Conservation (phyloP, 2,888 invertebrate genomes). For the Sepioteuthis lessoniana region DNA sequence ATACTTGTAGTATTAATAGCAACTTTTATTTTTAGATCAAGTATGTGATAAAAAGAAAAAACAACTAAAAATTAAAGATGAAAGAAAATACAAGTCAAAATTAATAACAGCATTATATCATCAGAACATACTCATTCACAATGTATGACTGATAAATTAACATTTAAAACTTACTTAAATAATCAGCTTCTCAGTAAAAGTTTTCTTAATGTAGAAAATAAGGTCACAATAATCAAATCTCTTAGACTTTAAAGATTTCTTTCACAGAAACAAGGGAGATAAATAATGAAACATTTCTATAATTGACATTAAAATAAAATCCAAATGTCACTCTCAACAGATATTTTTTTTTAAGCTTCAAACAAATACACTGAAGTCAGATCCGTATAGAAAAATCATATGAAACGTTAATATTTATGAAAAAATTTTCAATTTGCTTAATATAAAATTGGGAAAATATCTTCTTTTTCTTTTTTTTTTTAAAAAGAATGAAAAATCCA, state of each 20-base stretch:
- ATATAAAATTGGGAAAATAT: neutral
- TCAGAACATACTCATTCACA: too few relatives aligned
- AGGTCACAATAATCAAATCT: neutral
- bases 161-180: neutral
- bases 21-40: too few relatives aligned
- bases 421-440: neutral
- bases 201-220: neutral
- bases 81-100: neutral
- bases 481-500: too few relatives aligned
- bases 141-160: neutral
- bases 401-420: neutral
- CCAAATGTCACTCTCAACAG: too few relatives aligned
- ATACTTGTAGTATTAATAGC: too few relatives aligned
- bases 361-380: neutral
- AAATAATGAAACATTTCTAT: neutral
- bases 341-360: neutral
- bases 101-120: neutral
- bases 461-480: too few relatives aligned
- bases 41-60: too few relatives aligned
- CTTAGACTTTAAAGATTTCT: neutral
- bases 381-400: neutral
- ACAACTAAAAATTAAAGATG: too few relatives aligned
- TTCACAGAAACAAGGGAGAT: neutral
- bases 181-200: neutral
- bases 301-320: neutral